Base-by-base conservation (phyloP, 92 coral and sea anemone genomes). In the Plumapathes pennacea region DNA sequence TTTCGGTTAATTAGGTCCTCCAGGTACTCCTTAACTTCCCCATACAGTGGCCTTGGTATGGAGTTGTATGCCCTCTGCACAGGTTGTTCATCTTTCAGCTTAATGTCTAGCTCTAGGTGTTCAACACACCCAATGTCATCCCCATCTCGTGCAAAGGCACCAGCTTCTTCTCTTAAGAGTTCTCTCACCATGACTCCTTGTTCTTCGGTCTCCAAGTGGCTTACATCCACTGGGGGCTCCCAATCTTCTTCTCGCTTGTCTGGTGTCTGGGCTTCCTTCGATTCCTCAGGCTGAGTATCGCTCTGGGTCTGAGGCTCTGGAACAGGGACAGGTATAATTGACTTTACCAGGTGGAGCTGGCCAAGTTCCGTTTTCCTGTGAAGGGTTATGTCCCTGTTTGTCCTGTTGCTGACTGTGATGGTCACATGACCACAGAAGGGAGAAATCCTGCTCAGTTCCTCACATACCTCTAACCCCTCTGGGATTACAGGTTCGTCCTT, bases 11-110 rank as follows among this genome's bases (percentile, higher is more conserved):
- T 46, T 38, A 78, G 43, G 39, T 80, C 80, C 27, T 80, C 64
- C 29, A 80, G 36, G 42, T 79, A 68, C 20, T 48, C 28, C 25
- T 79, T 79, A 14, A 78, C 78, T 53, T 60, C 86, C 18, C 56
- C 60, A 14, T 72, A 64, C 49, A 80, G 29, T 37, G 71, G 71
- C 54, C 71, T 60, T 21, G 86, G 80, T 42, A 72, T 64, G 22
- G 81, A 66, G 9, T 68, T 68, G 24, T 72, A 65, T 31, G 52
- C 66, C 43, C 58, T 63, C 54, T 71, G 83, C 30, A 71, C 75
- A 38, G 86, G 80, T 23, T 30, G 26, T 11, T 41, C 32, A 59
- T 71, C 80, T 25, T 28, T 22, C 34, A 72, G 75, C 9, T 69
- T 36, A 24, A 71, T 71, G 29, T 80, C 67, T 39, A 80, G 28